phyloP scores from a whole-genome alignment of 2,888 invertebrate species.

The Phaonia tiefii region DNA sequence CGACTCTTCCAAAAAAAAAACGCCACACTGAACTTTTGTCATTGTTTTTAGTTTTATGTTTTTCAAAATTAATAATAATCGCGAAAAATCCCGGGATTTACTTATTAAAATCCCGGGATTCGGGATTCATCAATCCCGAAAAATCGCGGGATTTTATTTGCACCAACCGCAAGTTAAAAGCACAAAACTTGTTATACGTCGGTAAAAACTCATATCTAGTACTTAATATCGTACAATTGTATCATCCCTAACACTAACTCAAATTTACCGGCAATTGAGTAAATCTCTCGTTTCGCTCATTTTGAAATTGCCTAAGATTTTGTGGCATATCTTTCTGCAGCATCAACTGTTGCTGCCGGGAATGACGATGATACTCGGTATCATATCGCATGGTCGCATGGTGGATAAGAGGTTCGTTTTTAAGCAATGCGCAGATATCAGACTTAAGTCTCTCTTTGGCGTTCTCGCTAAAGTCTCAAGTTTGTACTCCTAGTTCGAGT shows the following conservation, averaged over 20 bases:
- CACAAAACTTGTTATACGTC: no score
- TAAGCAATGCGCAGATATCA: conserved; percentile 44
- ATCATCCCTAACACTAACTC: not conserved
- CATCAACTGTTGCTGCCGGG: conserved; percentile 55
- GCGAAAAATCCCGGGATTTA: no score
- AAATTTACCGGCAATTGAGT: not conserved
- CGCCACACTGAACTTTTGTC: no score
- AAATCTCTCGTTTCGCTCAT: not conserved
- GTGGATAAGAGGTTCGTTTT: conserved; percentile 1
- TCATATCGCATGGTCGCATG: not conserved
- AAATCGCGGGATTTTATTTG: no score
- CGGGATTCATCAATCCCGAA: no score
- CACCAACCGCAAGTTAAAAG: no score
- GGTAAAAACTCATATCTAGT: no score
- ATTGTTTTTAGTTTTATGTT: no score
- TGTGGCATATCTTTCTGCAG: conserved; percentile 3
- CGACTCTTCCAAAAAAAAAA: no score
- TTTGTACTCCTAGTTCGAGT: conserved; percentile 45
- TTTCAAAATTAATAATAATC: no score
- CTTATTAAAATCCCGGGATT: no score
- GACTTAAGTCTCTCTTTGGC: conserved; percentile 49
- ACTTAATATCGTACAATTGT: no score
- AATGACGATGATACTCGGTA: not conserved
- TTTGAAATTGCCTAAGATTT: not conserved
- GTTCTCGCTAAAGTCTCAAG: not conserved